phyloP scores from a whole-genome alignment of 35 echinoderm and acorn worm genomes.

The Ophiothrix spiculata region DNA sequence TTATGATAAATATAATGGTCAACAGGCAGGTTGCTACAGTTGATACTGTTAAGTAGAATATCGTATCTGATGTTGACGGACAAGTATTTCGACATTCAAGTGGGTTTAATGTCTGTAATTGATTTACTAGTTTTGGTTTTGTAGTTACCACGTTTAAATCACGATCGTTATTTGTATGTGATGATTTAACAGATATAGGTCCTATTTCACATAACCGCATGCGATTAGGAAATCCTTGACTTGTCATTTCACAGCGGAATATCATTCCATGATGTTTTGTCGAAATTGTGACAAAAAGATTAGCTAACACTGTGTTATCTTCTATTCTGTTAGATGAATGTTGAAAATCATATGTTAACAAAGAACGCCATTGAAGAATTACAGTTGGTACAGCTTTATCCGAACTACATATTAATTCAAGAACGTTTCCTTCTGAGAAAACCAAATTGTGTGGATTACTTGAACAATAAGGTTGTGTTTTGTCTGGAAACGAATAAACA shows the following conservation, averaged over 20 bases:
- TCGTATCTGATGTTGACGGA: neutral
- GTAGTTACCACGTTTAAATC: neutral
- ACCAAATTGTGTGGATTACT: neutral
- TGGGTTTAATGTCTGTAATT: neutral
- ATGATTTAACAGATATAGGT: neutral
- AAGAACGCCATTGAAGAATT: neutral
- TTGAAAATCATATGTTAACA: neutral
- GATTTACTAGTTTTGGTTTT: neutral
- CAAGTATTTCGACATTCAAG: neutral
- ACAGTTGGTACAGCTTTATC: neutral
- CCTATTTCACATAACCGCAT: neutral
- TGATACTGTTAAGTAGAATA: neutral
- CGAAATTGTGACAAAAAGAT: neutral
- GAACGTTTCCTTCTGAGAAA: neutral
- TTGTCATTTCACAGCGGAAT: neutral
- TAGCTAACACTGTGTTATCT: neutral
- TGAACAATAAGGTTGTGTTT: neutral
- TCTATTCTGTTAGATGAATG: neutral
- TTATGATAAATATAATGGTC: neutral
- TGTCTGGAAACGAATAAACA: neutral
- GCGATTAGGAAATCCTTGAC: neutral
- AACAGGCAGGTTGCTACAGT: neutral
- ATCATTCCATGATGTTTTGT: neutral
- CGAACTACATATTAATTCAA: neutral
- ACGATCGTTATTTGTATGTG: neutral